Evolutionary conservation across 2,797 vertebrate species (phyloP).

Genomic region (Capromys pilorides): DNA sequence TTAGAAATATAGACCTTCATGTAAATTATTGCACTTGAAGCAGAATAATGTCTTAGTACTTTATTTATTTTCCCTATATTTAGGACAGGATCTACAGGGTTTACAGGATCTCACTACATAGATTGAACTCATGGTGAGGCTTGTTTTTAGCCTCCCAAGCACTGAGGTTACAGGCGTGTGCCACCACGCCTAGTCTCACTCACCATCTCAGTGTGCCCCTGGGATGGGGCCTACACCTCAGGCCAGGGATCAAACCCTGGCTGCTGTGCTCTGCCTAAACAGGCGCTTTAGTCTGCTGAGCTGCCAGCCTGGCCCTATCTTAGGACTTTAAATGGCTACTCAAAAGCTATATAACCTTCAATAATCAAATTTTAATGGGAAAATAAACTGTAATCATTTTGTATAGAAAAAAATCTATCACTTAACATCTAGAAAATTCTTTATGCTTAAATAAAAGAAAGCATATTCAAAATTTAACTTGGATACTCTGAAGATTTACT

Average conservation of each 20-base stretch:
- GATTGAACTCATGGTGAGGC: no score
- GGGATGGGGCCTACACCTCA: no score
- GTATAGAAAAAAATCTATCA: conserved; percentile 28
- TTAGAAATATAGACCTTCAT: not conserved
- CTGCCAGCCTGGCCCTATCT: not conserved
- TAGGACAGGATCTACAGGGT: no score
- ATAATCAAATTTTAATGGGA: not conserved
- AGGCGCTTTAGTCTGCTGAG: no score
- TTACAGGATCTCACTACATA: no score
- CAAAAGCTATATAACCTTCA: not conserved
- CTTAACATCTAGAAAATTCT: conserved; percentile 42
- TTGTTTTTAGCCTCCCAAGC: no score
- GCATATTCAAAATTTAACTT: conserved; percentile 34
- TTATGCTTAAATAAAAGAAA: conserved; percentile 59
- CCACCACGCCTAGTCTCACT: no score
- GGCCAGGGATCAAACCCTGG: no score
- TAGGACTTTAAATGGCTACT: not conserved
- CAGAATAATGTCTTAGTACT: conserved; percentile 20
- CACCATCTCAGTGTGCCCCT: no score
- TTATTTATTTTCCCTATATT: not conserved
- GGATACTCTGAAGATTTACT: conserved; percentile 57
- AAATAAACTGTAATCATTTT: conserved; percentile 52
- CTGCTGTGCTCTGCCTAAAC: no score
- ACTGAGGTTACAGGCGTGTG: no score
- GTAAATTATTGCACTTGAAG: conserved; percentile 41